Percentiles rank a stretch among this genome's conserved stretches.
These are phyloP conservation scores for Danio kyathit DNA, from an alignment of 2,797 vertebrate species.

Conservation along the genomic window DNA sequence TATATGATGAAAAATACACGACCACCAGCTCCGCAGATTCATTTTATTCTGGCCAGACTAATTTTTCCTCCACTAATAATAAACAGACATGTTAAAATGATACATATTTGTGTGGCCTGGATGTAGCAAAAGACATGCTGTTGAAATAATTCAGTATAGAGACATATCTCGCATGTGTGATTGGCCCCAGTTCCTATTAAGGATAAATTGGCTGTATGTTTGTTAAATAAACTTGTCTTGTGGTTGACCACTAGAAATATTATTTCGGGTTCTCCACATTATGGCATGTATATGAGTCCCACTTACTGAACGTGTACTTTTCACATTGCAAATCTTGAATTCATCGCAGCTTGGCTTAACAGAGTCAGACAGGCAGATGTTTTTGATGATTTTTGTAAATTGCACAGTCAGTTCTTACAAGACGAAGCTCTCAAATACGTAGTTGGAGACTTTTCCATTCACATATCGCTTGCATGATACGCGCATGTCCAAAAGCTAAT, in stretches of 20 bases:
- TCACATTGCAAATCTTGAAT: constrained; percentile 15
- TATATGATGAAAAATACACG: neutral
- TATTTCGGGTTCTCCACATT: constrained; percentile 8
- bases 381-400: constrained; percentile 6
- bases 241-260: constrained; percentile 11
- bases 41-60: neutral
- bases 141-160: constrained; percentile 31
- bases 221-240: constrained; percentile 41
- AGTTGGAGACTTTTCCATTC: neutral
- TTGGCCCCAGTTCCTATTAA: constrained; percentile 44
- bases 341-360: constrained; percentile 21
- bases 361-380: constrained; percentile 4
- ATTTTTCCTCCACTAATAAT: constrained; percentile 24
- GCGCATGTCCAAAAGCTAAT: constrained; percentile 1
- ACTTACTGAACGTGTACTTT: constrained; percentile 47
- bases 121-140: constrained; percentile 32
- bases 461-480: constrained; percentile 8
- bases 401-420: neutral
- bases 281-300: constrained; percentile 37
- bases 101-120: constrained; percentile 41
- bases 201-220: constrained; percentile 34
- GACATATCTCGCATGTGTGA: constrained; percentile 23
- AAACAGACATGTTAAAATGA: constrained; percentile 41
- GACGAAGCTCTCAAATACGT: neutral
- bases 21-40: neutral